A percentile compares a stretch with the other conserved stretches of the same genome.
Conservation (phyloP, 2,113 vertebrate genomes). For the Rhineura floridana region DNA sequence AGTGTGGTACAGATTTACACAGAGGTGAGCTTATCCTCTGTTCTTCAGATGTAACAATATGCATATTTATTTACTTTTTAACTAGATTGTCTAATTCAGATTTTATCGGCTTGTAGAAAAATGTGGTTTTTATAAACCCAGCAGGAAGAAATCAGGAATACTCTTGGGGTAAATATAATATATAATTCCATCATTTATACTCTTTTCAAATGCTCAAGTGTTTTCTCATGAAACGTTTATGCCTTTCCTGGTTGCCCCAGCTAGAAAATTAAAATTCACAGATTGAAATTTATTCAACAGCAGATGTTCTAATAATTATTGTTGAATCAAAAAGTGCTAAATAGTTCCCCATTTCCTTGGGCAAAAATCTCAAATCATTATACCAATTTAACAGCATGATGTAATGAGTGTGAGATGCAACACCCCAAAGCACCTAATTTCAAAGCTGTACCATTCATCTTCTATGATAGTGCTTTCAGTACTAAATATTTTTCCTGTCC, state of each 20-base stretch:
- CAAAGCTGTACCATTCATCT: background rate
- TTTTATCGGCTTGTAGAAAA: background rate
- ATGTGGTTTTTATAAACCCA: slow-evolving; percentile 2
- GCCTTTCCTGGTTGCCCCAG: background rate
- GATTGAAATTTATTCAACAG: slow-evolving; percentile 4
- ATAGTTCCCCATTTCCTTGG: slow-evolving; percentile 31
- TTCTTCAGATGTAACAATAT: background rate
- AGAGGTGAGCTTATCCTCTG: background rate
- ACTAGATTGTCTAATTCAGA: background rate
- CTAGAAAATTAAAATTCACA: slow-evolving; percentile 40
- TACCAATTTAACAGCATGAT: slow-evolving; percentile 31
- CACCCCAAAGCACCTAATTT: background rate
- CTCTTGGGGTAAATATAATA: background rate
- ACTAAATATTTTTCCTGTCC: slow-evolving; percentile 30
- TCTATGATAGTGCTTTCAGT: slow-evolving; percentile 46
- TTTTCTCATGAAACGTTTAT: slow-evolving; percentile 3
- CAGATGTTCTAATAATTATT: slow-evolving; percentile 35
- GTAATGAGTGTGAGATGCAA: slow-evolving; percentile 27
- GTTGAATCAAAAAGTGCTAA: slow-evolving; percentile 27
- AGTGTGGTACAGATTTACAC: background rate
- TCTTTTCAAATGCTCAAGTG: background rate
- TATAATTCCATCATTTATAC: slow-evolving; percentile 14
- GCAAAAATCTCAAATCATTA: slow-evolving; percentile 43
- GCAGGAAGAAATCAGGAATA: slow-evolving; percentile 7
- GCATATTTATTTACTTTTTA: background rate